phyloP scores from a whole-genome alignment of 2,888 invertebrate species.

The Villa cingulata region DNA sequence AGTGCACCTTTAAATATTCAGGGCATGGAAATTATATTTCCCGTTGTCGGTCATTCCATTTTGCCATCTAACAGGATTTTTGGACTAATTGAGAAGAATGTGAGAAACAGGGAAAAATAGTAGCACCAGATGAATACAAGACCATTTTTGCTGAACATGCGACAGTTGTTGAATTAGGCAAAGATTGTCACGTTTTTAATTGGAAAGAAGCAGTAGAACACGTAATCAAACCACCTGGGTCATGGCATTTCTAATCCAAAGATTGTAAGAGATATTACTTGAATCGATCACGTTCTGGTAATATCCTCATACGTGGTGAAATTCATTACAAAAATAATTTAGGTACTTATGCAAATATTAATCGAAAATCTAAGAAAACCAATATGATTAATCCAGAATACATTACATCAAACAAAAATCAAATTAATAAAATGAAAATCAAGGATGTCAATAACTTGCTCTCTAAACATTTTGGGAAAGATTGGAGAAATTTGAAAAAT shows the following conservation, averaged over 20 bases:
- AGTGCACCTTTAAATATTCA: conserved; percentile 15
- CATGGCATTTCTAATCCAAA: conserved; percentile 5
- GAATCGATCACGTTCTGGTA: background rate
- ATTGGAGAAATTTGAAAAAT: too few relatives aligned
- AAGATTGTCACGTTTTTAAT: conserved; percentile 1
- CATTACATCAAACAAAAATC: too few relatives aligned
- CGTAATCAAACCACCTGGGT: background rate
- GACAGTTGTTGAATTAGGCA: conserved; percentile 2
- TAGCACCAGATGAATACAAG: conserved; percentile 16
- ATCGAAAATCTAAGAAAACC: too few relatives aligned
- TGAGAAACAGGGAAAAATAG: conserved; percentile 15
- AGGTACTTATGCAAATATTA: too few relatives aligned
- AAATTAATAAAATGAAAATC: too few relatives aligned
- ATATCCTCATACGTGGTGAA: too few relatives aligned
- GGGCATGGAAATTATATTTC: conserved; percentile 18
- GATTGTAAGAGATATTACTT: background rate
- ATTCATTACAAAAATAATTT: too few relatives aligned
- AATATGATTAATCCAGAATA: too few relatives aligned
- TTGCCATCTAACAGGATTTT: conserved; percentile 22
- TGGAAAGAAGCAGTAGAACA: conserved; percentile 1
- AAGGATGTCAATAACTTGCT: too few relatives aligned
- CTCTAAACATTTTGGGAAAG: too few relatives aligned
- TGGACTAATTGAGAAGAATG: conserved; percentile 18
- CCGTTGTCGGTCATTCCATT: conserved; percentile 20
- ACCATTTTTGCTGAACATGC: conserved; percentile 9